A percentile compares a stretch with the other conserved stretches of the same genome.
phyloP scores from a whole-genome alignment of 2,113 vertebrate species.

The Pluvianellus socialis region DNA sequence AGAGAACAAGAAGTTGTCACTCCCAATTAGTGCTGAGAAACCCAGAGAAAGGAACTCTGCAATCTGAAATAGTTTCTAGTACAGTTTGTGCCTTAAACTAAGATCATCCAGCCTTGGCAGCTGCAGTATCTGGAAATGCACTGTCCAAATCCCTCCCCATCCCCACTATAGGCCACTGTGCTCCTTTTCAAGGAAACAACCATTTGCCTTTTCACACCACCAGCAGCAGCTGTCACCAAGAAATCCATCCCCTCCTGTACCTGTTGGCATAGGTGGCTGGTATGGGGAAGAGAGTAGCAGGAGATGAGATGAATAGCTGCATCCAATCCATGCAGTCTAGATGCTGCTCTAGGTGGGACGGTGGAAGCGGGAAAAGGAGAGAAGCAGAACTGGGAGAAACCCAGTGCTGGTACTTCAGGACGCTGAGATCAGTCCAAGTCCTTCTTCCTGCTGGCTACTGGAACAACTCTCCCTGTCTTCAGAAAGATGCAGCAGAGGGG shows the following conservation, averaged over 20 bases:
- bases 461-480: not conserved
- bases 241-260: not conserved
- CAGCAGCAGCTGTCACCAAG: not conserved
- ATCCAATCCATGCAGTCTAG: not conserved
- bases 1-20: not conserved
- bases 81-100: not conserved
- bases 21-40: not conserved
- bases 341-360: not conserved
- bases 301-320: not conserved
- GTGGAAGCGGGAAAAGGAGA: not conserved
- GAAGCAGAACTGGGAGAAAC: not conserved
- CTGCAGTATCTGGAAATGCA: not conserved
- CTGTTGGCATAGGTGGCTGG: not conserved
- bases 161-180: not conserved
- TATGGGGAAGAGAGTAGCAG: not conserved
- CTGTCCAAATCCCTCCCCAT: too few relatives aligned
- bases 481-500: not conserved
- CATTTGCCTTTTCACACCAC: not conserved
- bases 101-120: not conserved
- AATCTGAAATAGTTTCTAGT: not conserved
- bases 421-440: not conserved
- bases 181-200: not conserved
- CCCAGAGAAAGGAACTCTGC: not conserved
- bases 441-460: not conserved
- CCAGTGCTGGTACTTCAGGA: not conserved